Percentiles rank a stretch among this genome's conserved stretches.
phyloP scores from a whole-genome alignment of 2,888 invertebrate species.

The Cordilura impudica region DNA sequence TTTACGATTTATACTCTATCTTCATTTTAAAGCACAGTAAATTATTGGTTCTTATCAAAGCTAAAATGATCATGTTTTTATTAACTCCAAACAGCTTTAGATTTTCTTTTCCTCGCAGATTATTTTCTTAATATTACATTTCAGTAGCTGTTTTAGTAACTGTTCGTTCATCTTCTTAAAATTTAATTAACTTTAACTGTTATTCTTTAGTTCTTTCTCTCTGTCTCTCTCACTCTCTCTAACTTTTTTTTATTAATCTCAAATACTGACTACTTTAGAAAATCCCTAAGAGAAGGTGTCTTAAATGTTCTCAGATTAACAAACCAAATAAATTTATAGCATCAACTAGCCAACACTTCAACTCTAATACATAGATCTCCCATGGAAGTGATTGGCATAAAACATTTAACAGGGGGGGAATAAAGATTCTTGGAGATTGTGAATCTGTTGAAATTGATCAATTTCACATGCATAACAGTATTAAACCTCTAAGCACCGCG shows the following conservation, averaged over 20 bases:
- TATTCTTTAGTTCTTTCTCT: not conserved
- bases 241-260: slow-evolving; percentile 36
- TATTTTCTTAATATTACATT: not conserved
- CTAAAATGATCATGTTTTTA: too few species aligned
- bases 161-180: too few species aligned
- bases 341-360: not conserved
- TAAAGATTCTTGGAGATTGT: slow-evolving; percentile 51
- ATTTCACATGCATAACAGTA: slow-evolving; percentile 69
- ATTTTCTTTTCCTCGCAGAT: not conserved
- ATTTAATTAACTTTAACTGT: not conserved
- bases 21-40: too few species aligned
- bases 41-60: too few species aligned
- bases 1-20: too few species aligned
- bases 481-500: slow-evolving; percentile 10
- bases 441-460: slow-evolving; percentile 76
- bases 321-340: slow-evolving; percentile 2
- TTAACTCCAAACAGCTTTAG: too few species aligned
- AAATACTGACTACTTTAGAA: slow-evolving; percentile 36
- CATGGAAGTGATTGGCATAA: slow-evolving; percentile 56
- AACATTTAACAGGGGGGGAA: slow-evolving; percentile 42
- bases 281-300: slow-evolving; percentile 57
- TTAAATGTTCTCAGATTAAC: slow-evolving; percentile 53
- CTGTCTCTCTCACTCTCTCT: slow-evolving; percentile 42
- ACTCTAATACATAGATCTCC: slow-evolving; percentile 9
- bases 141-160: not conserved